Base-by-base conservation (phyloP, 2,113 vertebrate genomes). In the Ellobius talpinus region DNA sequence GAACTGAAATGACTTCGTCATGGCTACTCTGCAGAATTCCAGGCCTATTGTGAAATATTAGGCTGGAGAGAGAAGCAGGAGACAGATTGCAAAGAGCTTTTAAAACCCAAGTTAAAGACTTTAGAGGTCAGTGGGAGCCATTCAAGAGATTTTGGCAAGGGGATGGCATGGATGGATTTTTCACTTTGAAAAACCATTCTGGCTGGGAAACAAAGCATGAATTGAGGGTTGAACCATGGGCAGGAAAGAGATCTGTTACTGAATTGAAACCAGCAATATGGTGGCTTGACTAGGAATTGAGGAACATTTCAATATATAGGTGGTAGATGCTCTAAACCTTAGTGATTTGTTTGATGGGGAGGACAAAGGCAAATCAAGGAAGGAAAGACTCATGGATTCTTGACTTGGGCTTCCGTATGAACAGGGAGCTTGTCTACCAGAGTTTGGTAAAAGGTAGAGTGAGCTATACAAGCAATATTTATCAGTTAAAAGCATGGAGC, bases 91-190 rank as follows among this genome's bases (percentile, higher is more conserved):
- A 26, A 90, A 91, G 78, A 26, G 50, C 33, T 78, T 84, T 96
- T 90, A 10, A 78, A 89, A 91, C 36, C 42, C 65, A 86, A 74
- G 50, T 84, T 74, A 61, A 97, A 92, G 89, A 86, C 76, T 94
- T 87, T 81, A 90, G 72, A 86, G 68, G 65, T 94, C 77, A 92
- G 9, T 89, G 74, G 42, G 85, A 97, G 82, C 66, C n/a, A 31
- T 23, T 79, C n/a, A 68, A 92, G 63, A 61, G 36, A 58, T 91
- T 90, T 86, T 73, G 93, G 39, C 74, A 89, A 42, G 11, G 10
- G 33, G 45, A 8, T 92, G 90, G 39, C 23, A 0, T 87, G 65
- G 55, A 66, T 33, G 31, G 47, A 66, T 72, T 96, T 96, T 96
- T 96, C 89, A 24, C 92, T 96, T 86, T 31, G n/a, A 55, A 95